Conservation (phyloP, 1,140 invertebrate genomes). For the Steinernema feltiae region DNA sequence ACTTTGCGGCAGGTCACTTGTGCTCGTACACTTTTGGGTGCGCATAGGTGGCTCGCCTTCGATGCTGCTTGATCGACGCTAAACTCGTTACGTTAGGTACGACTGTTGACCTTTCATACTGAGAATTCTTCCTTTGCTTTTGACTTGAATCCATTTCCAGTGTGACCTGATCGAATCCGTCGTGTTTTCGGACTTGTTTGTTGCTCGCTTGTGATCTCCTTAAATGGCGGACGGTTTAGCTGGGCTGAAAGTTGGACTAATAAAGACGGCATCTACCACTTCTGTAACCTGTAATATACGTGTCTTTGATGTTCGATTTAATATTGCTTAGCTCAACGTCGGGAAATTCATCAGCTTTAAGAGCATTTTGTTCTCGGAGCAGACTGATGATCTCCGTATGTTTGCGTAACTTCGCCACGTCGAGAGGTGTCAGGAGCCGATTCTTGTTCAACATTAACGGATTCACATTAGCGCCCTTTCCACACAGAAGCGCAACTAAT, state of each 20-base stretch:
- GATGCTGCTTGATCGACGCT: slow-evolving; percentile 44
- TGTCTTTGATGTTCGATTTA: slow-evolving; percentile 42
- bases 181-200: neutral
- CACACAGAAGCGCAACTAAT: slow-evolving; percentile 68
- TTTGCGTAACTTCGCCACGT: slow-evolving; percentile 42
- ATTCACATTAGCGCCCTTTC: slow-evolving; percentile 58
- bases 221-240: neutral
- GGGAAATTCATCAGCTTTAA: slow-evolving; percentile 30
- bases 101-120: neutral
- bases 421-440: slow-evolving; percentile 40
- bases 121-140: neutral
- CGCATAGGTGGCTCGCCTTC: neutral
- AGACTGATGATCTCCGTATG: slow-evolving; percentile 44
- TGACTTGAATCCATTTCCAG: neutral
- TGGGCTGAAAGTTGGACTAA: neutral
- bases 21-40: slow-evolving; percentile 40
- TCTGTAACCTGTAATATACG: slow-evolving; percentile 30
- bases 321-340: slow-evolving; percentile 20
- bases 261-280: neutral
- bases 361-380: slow-evolving; percentile 21
- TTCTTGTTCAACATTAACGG: slow-evolving; percentile 57
- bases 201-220: neutral
- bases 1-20: slow-evolving; percentile 32
- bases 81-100: slow-evolving; percentile 3
- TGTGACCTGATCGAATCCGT: neutral